Percentiles rank a stretch among this genome's conserved stretches.
Evolutionary conservation across 2,797 vertebrate genomes (phyloP).

Genomic region (Malurus splendens): DNA sequence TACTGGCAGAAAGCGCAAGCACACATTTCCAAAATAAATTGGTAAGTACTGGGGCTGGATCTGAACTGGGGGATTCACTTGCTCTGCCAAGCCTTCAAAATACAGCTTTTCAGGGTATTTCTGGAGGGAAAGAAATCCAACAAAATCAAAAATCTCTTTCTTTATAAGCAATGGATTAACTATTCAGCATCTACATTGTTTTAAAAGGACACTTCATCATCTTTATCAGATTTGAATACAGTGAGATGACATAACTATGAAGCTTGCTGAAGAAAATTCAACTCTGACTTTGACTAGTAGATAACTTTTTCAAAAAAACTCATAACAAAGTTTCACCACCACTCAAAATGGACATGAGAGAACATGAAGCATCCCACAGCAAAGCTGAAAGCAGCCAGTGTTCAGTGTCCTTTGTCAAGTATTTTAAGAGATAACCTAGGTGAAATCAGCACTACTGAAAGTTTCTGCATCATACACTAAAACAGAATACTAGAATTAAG

Average conservation of each 20-base stretch:
- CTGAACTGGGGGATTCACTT: conserved; percentile 93
- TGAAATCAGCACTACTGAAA: not conserved
- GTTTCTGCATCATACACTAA: not conserved
- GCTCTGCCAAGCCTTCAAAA: conserved; percentile 96
- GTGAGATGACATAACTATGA: not conserved
- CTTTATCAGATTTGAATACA: not conserved
- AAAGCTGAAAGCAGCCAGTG: not conserved
- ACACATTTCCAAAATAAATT: conserved; percentile 98
- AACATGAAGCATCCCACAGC: not conserved
- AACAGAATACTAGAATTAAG: not conserved
- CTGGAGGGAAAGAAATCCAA: conserved; percentile 64
- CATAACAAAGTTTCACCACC: not conserved
- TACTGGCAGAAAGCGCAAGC: conserved; percentile 94
- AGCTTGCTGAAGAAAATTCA: not conserved
- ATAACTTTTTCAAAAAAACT: not conserved
- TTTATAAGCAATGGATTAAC: not conserved
- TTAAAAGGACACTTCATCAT: not conserved
- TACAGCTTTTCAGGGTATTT: conserved; percentile 98
- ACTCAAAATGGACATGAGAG: not conserved
- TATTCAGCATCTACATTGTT: not conserved
- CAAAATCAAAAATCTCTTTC: not conserved
- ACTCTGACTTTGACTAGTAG: not conserved
- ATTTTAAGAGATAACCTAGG: not conserved
- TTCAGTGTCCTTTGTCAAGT: not conserved
- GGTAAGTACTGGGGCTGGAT: conserved; percentile 93